These are phyloP conservation scores for Pseudotriccus pelzelni DNA, from an alignment of 2,797 vertebrate species.

Conservation along the genomic window DNA sequence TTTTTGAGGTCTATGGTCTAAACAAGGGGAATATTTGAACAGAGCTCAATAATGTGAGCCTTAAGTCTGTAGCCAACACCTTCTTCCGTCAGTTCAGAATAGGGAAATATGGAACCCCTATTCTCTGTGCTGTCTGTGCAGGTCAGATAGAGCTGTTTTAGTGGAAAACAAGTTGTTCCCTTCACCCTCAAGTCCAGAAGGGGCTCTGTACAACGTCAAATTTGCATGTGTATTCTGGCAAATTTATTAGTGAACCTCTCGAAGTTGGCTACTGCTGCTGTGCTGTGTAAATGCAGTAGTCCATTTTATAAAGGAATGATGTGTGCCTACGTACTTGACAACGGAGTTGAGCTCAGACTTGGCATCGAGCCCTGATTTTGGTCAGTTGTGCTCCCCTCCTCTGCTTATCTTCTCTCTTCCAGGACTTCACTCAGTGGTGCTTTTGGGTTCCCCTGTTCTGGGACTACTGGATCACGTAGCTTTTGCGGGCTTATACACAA, in stretches of 20 bases:
- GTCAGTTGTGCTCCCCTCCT: not conserved
- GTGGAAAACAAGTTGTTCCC: not conserved
- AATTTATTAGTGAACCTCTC: not conserved
- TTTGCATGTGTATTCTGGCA: not conserved
- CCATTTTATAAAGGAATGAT: not conserved
- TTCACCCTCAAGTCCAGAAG: not conserved
- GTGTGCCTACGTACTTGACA: not conserved
- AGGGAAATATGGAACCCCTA: not conserved
- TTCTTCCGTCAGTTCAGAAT: fast-evolving
- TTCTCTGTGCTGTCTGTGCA: not conserved
- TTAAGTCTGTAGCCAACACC: not conserved
- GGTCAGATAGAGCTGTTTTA: no score
- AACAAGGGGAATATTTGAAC: not conserved
- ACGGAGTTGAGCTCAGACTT: not conserved
- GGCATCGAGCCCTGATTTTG: not conserved
- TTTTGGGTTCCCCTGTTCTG: not conserved
- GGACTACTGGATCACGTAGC: not conserved
- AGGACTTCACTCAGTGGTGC: not conserved
- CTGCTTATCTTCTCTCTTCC: not conserved
- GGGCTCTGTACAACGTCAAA: not conserved
- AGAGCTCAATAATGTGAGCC: not conserved
- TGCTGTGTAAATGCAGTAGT: not conserved
- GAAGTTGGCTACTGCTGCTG: not conserved
- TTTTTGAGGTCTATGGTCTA: not conserved
- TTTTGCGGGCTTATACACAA: not conserved